Evolutionary conservation across 1,140 invertebrate species (phyloP).

Genomic region (Anoplolepis gracilipes): DNA sequence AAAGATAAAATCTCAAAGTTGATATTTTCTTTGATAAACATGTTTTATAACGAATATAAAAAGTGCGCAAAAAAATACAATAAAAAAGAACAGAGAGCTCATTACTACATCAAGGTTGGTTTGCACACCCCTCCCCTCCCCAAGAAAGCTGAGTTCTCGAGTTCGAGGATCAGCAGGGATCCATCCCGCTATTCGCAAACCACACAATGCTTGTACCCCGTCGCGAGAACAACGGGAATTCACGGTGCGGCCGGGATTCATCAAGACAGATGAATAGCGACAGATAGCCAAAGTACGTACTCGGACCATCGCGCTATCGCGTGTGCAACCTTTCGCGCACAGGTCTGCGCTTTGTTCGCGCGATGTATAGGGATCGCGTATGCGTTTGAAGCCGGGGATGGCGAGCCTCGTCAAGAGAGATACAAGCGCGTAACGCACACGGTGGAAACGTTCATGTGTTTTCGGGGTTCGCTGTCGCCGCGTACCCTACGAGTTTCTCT

Average conservation of each 20-base stretch:
- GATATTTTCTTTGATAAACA: too few relatives aligned
- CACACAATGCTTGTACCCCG: slow-evolving; percentile 48
- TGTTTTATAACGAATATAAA: too few relatives aligned
- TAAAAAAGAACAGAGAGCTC: neutral
- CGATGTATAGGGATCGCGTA: slow-evolving; percentile 79
- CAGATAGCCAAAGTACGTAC: slow-evolving; percentile 47
- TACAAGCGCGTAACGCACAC: slow-evolving; percentile 71
- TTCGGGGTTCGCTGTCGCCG: slow-evolving; percentile 10
- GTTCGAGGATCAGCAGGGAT: neutral
- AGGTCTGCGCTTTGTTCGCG: slow-evolving; percentile 78
- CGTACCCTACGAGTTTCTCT: slow-evolving; percentile 29
- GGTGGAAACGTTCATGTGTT: slow-evolving; percentile 70
- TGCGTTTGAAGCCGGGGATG: slow-evolving; percentile 63
- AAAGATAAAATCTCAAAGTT: neutral
- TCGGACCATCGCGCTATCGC: slow-evolving; percentile 31
- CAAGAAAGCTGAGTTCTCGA: neutral
- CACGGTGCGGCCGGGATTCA: slow-evolving; percentile 11
- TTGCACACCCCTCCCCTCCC: too few relatives aligned
- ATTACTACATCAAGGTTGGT: neutral
- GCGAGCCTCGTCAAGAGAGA: slow-evolving; percentile 59
- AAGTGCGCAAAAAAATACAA: too few relatives aligned
- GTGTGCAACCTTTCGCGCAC: slow-evolving; percentile 66
- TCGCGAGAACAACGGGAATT: slow-evolving; percentile 29
- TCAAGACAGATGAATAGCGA: slow-evolving; percentile 53
- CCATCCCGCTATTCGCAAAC: slow-evolving; percentile 40